These are phyloP conservation scores for Rotaria macrura DNA, from an alignment of 2,888 invertebrate genomes.

Conservation along the genomic window DNA sequence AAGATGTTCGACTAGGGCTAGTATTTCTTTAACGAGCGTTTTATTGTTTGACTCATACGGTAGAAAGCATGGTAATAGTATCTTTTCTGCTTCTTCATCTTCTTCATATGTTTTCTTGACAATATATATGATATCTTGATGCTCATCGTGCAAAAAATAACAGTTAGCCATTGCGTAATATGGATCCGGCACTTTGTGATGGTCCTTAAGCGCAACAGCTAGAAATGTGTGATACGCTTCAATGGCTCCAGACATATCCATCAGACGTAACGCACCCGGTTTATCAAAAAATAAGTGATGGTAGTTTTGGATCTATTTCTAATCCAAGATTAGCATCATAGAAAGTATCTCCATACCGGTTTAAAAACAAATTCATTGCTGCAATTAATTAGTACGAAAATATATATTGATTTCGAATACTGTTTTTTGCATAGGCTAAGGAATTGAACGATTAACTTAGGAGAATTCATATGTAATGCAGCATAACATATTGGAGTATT, in stretches of 20 bases:
- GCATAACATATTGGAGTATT: background rate
- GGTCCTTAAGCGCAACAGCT: background rate
- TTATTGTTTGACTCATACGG: background rate
- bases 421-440: background rate
- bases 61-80: slow-evolving; percentile 17
- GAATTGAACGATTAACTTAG: background rate
- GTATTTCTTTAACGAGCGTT: too few species aligned
- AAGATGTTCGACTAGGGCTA: too few species aligned
- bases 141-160: background rate
- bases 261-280: background rate
- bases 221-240: background rate
- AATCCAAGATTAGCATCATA: background rate
- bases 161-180: slow-evolving; percentile 17
- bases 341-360: background rate
- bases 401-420: background rate
- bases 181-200: slow-evolving; percentile 22
- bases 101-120: background rate
- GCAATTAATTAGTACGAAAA: slow-evolving; percentile 6
- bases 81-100: slow-evolving; percentile 14
- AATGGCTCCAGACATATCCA: background rate
- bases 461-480: background rate
- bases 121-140: background rate
- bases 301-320: background rate
- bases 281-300: background rate
- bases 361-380: background rate